Conservation (phyloP, 2,888 invertebrate species). For the Scrobipalpa costella region DNA sequence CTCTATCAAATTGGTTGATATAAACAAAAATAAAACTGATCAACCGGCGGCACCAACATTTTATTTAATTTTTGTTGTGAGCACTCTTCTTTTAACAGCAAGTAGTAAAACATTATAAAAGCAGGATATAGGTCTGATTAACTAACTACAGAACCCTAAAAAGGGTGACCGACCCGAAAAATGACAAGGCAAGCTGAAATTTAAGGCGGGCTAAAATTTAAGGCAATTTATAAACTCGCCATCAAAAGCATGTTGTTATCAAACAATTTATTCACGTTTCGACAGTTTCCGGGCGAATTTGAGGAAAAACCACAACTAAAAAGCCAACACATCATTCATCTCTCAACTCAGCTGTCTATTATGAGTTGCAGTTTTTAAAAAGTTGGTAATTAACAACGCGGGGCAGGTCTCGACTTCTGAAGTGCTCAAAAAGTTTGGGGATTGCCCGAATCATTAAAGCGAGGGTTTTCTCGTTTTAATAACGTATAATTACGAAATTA, state of each 20-base stretch:
- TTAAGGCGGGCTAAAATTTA: background rate
- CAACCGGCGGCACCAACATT: too few species aligned
- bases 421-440: conserved; percentile 71
- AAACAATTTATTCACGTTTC: conserved; percentile 38
- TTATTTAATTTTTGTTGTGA: too few species aligned
- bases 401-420: conserved; percentile 67
- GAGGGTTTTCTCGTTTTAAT: conserved; percentile 19
- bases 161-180: background rate
- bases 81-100: too few species aligned
- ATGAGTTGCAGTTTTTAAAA: conserved; percentile 78
- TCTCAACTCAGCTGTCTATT: conserved; percentile 74
- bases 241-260: conserved; percentile 54
- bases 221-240: conserved; percentile 19
- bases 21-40: too few species aligned
- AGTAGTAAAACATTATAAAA: too few species aligned
- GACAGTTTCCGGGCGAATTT: conserved; percentile 47
- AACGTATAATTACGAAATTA: conserved; percentile 10
- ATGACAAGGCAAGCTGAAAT: background rate
- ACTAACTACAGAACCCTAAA: background rate
- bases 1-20: too few species aligned
- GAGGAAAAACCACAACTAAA: conserved; percentile 44
- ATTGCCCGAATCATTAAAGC: conserved; percentile 74
- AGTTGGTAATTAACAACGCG: conserved; percentile 77
- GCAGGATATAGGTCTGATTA: too few species aligned
- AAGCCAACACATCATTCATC: conserved; percentile 77